A percentile compares a stretch with the other conserved stretches of the same genome.
These are phyloP conservation scores for Drosophila kokeensis DNA, from an alignment of 2,888 invertebrate species.

Conservation along the genomic window DNA sequence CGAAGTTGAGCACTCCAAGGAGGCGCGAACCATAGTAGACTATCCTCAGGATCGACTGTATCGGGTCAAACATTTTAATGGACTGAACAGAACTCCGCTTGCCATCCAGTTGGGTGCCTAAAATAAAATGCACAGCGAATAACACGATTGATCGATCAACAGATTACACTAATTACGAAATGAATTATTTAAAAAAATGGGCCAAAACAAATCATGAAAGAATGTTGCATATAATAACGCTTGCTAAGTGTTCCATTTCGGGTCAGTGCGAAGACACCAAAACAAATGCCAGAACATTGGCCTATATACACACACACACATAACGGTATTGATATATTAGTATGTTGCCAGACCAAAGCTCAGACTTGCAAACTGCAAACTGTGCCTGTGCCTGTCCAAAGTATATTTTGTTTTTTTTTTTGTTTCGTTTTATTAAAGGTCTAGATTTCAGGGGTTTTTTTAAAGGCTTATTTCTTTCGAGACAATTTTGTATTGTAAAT, in stretches of 20 bases:
- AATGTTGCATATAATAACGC: too few species aligned
- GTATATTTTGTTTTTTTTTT: constrained; percentile 51
- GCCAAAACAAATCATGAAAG: background rate
- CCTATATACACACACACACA: background rate
- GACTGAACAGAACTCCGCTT: constrained; percentile 28
- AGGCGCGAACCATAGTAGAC: constrained; percentile 41
- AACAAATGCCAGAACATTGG: constrained; percentile 20
- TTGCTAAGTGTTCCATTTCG: background rate
- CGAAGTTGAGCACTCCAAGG: constrained; percentile 57
- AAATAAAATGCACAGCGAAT: background rate
- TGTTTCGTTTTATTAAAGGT: constrained; percentile 17
- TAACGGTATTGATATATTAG: constrained; percentile 1
- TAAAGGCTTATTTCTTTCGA: background rate
- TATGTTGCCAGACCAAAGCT: constrained; percentile 7
- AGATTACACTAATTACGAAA: constrained; percentile 18
- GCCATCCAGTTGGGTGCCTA: background rate
- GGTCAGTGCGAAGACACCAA: constrained; percentile 1
- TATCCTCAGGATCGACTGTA: constrained; percentile 39
- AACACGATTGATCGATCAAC: background rate
- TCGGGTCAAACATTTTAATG: constrained; percentile 32
- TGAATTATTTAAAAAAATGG: background rate
- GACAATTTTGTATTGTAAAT: constrained; percentile 11
- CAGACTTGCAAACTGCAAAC: constrained; percentile 29
- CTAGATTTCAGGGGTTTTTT: background rate
- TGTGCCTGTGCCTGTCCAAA: constrained; percentile 35